These are phyloP conservation scores for Icerya purchasi DNA, from an alignment of 2,888 invertebrate species.

Conservation along the genomic window DNA sequence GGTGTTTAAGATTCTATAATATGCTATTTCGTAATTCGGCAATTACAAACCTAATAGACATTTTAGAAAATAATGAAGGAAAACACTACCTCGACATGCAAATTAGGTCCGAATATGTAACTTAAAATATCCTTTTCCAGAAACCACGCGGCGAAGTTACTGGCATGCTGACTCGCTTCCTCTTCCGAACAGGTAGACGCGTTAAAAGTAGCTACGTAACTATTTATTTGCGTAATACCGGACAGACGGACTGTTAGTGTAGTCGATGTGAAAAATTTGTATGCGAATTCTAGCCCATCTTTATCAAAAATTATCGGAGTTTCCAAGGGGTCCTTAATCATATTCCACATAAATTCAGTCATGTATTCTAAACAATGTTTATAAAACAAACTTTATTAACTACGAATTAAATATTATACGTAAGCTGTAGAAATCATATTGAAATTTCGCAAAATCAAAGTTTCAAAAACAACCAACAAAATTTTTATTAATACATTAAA, in stretches of 20 bases:
- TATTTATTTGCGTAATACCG: slow-evolving; percentile 84
- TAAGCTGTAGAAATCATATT: neutral
- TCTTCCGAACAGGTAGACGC: slow-evolving; percentile 55
- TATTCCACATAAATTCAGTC: slow-evolving; percentile 78
- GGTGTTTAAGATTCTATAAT: too few relatives aligned
- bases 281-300: slow-evolving; percentile 77
- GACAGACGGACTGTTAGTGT: slow-evolving; percentile 83
- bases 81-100: slow-evolving; percentile 64
- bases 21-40: too few relatives aligned
- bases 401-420: too few relatives aligned
- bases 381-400: too few relatives aligned
- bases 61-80: neutral
- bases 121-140: slow-evolving; percentile 73
- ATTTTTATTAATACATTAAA: neutral
- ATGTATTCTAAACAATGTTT: slow-evolving; percentile 22
- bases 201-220: slow-evolving; percentile 75
- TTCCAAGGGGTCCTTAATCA: slow-evolving; percentile 77
- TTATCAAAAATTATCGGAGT: slow-evolving; percentile 66
- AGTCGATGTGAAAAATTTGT: slow-evolving; percentile 86
- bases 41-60: too few relatives aligned
- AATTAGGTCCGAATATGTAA: slow-evolving; percentile 89
- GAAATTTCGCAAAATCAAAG: neutral
- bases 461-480: neutral
- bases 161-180: slow-evolving; percentile 65
- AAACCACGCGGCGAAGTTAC: slow-evolving; percentile 70